Evolutionary conservation across 2,888 invertebrate genomes (phyloP).

Genomic region (Hypsopygia costalis): DNA sequence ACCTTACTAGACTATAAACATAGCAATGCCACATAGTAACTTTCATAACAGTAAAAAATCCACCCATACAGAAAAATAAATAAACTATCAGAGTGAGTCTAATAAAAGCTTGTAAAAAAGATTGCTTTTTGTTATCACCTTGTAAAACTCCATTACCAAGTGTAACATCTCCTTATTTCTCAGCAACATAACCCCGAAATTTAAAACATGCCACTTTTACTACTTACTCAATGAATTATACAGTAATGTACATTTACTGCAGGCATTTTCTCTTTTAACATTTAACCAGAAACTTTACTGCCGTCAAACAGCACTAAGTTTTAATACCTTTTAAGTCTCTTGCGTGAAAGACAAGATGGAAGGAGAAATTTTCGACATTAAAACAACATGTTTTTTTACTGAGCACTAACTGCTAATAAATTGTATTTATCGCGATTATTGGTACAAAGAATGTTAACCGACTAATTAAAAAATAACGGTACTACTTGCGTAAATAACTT

Average conservation of each 20-base stretch:
- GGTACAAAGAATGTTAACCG: slow-evolving; percentile 1
- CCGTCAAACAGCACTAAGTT: neutral
- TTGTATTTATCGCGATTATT: neutral
- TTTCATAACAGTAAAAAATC: no score
- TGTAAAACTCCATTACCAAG: neutral
- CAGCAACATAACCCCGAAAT: neutral
- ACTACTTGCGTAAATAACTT: neutral
- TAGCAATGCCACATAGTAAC: no score
- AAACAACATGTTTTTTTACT: neutral
- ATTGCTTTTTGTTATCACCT: neutral
- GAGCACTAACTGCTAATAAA: slow-evolving; percentile 5
- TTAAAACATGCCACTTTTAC: neutral
- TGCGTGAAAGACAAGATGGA: neutral
- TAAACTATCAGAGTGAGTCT: no score
- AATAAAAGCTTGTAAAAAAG: no score
- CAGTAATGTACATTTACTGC: neutral
- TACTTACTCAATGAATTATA: slow-evolving; percentile 2
- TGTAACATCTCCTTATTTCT: neutral
- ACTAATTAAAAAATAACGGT: slow-evolving; percentile 7
- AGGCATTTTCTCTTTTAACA: neutral
- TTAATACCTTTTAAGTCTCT: neutral
- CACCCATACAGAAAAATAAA: no score
- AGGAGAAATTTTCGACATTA: neutral
- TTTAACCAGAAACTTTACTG: neutral
- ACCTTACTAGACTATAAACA: no score